Conservation (phyloP, 2,113 vertebrate genomes). For the Cyprinodon tularosa region DNA sequence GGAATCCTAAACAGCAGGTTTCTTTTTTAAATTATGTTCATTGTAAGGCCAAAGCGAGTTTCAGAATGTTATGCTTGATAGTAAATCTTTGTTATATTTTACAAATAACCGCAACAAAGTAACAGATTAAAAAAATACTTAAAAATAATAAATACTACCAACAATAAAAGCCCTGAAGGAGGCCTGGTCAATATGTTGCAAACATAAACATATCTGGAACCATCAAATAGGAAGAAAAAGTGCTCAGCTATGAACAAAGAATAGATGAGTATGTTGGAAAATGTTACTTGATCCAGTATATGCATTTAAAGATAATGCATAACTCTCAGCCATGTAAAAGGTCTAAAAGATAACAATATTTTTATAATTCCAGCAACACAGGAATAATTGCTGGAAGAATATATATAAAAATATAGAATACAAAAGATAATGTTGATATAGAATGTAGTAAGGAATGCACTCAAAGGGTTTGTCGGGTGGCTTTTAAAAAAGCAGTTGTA, state of each 20-base stretch:
- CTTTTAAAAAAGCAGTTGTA: too few relatives aligned
- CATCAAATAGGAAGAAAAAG: neutral
- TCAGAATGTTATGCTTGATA: neutral
- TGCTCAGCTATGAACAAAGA: neutral
- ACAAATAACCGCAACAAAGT: neutral
- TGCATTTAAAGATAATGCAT: neutral
- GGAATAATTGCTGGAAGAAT: neutral
- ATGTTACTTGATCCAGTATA: constrained; percentile 3
- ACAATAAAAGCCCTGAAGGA: neutral
- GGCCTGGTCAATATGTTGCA: neutral
- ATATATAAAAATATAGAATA: too few relatives aligned
- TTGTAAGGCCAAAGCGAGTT: neutral
- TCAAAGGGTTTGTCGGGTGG: too few relatives aligned
- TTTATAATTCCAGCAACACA: too few relatives aligned
- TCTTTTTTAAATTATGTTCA: too few relatives aligned
- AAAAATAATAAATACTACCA: neutral
- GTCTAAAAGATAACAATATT: neutral
- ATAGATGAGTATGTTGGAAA: neutral
- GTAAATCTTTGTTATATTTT: neutral
- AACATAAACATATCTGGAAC: neutral
- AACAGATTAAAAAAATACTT: neutral
- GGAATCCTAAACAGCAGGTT: neutral
- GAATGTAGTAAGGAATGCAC: too few relatives aligned
- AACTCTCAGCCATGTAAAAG: neutral
- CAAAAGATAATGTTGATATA: too few relatives aligned